Evolutionary conservation across 2,888 invertebrate genomes (phyloP), one percentile per base, ranked within the genome.

Genomic region (Philaethria dido): DNA sequence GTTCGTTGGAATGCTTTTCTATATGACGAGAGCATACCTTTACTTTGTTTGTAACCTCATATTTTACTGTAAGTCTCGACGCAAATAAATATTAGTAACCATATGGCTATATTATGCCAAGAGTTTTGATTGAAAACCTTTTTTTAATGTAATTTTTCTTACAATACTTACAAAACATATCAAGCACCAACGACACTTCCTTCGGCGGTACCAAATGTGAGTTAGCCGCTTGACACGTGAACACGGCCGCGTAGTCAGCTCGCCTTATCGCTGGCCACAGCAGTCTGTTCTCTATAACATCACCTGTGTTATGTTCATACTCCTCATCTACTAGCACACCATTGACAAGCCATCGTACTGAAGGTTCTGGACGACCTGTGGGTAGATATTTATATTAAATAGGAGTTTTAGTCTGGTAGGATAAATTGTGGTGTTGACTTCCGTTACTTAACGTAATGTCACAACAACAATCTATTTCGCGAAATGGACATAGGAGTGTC

Each of bases 161-260:
- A 6, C 29, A 52, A n/a, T 77, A 95, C 97, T 97, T 88, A 97
- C 97, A 86, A 84, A 95, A 95, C 89, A 97, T 94, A 81, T 97
- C 96, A 69, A 97, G 93, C 61, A 95, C 94, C 62, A 97, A 94
- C 33, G 96, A 95, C 16, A 96, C 94, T 84, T 96, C 96, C 84
- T 95, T 95, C 11, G 97, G 96, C 77, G 96, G 96, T 63, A 96
- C 96, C 65, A 97, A 94, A 78, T 95, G 94, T 65, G 97, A 97
- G 91, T 98, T 98, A 80, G 95, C 93, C 25, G 98, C 97, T 85
- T 97, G 96, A 83, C 98, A 98, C 66, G 97, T 97, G 92, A 97
- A 97, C 74, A 97, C 95, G 20, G 97, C 95, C 76, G 97, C 96
- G 78, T 97, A 94, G 92, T 97, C 96, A 29, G 95, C 95, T 67